Percentiles rank a stretch among this genome's conserved stretches.
These are phyloP conservation scores for Amblyjoppa proteus DNA, from an alignment of 2,888 invertebrate species.

Conservation along the genomic window DNA sequence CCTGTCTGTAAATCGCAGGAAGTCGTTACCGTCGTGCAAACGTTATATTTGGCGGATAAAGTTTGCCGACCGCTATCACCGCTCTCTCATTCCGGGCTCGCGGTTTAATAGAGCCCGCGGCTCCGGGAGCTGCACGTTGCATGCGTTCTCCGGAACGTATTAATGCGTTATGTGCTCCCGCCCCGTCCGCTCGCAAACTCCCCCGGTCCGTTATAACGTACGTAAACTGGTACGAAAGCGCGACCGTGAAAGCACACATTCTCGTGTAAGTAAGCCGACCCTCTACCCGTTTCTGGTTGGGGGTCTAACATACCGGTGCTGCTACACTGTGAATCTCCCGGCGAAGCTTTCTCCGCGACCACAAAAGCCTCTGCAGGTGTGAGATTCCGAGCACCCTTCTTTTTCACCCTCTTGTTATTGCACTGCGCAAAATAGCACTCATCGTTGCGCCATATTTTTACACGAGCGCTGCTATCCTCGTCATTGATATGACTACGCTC, in stretches of 20 bases:
- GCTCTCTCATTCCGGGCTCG: slow-evolving; percentile 8
- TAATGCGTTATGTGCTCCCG: slow-evolving; percentile 50
- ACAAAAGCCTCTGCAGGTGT: slow-evolving; percentile 33
- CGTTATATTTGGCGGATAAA: slow-evolving; percentile 55
- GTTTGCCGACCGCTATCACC: slow-evolving; percentile 40
- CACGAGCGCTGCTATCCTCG: background rate
- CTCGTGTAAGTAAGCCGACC: slow-evolving; percentile 42
- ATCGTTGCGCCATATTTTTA: background rate
- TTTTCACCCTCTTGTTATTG: slow-evolving; percentile 18
- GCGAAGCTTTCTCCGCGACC: slow-evolving; percentile 19
- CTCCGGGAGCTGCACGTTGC: slow-evolving; percentile 19
- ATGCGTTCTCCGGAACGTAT: slow-evolving; percentile 46
- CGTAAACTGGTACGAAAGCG: slow-evolving; percentile 47
- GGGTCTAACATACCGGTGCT: background rate
- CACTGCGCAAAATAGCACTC: background rate
- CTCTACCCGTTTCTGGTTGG: slow-evolving; percentile 9
- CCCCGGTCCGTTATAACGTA: slow-evolving; percentile 31
- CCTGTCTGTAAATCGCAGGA: slow-evolving; percentile 47
- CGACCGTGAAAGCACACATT: slow-evolving; percentile 50
- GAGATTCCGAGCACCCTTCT: slow-evolving; percentile 30
- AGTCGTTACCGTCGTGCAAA: slow-evolving; percentile 50
- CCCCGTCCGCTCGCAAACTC: slow-evolving; percentile 22
- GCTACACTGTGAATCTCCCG: slow-evolving; percentile 15
- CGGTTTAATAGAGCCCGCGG: slow-evolving; percentile 44
- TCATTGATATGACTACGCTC: background rate